These are phyloP conservation scores for Sarcophaga carnaria DNA, from an alignment of 2,888 invertebrate species.

Conservation along the genomic window DNA sequence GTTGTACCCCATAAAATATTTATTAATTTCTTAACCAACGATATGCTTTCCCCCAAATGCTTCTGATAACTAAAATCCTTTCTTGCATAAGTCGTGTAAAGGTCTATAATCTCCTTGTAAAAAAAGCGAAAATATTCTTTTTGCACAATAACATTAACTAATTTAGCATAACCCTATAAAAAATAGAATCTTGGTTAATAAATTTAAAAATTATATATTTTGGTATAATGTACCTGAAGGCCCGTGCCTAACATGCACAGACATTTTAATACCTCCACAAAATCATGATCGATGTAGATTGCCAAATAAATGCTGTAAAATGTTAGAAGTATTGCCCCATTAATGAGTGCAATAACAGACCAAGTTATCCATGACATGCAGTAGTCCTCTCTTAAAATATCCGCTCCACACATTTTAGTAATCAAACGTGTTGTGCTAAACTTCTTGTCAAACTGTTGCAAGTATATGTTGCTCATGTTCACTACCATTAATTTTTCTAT, in stretches of 20 bases:
- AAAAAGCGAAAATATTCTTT: not conserved
- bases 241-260: slow-evolving; percentile 22
- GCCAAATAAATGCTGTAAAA: slow-evolving; percentile 32
- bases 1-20: not conserved
- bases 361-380: slow-evolving; percentile 27
- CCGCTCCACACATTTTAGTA: not conserved
- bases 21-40: slow-evolving; percentile 21
- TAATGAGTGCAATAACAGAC: slow-evolving; percentile 6
- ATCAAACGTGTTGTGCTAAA: slow-evolving; percentile 8
- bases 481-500: too few relatives aligned
- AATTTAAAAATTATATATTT: not conserved
- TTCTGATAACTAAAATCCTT: slow-evolving; percentile 2
- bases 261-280: slow-evolving; percentile 10
- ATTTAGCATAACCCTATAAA: slow-evolving; percentile 29
- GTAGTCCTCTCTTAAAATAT: slow-evolving; percentile 21
- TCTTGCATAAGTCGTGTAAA: not conserved
- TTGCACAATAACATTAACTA: slow-evolving; percentile 15
- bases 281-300: not conserved
- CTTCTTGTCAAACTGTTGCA: not conserved
- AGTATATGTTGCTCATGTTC: not conserved
- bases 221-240: slow-evolving; percentile 23
- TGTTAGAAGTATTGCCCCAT: slow-evolving; percentile 13
- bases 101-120: not conserved
- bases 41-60: not conserved
- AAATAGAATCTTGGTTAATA: not conserved